These are phyloP conservation scores for Cephus rjabovi DNA, from an alignment of 2,888 invertebrate species.

Conservation along the genomic window DNA sequence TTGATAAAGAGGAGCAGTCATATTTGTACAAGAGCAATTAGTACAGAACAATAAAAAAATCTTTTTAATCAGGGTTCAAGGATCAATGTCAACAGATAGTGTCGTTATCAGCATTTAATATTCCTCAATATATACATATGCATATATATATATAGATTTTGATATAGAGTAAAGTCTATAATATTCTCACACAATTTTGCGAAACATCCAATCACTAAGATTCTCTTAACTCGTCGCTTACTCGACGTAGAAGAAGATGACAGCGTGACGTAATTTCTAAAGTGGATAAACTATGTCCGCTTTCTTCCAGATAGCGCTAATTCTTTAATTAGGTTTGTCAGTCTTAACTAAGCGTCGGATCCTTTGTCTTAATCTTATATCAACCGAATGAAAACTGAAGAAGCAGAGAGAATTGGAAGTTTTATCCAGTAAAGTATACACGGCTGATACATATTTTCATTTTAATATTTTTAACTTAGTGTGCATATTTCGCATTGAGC, in stretches of 20 bases:
- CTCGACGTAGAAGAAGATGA: not conserved
- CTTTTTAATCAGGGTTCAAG: not conserved
- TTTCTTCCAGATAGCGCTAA: constrained; percentile 24
- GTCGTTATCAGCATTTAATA: not conserved
- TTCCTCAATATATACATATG: not conserved
- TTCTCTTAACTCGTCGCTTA: not conserved
- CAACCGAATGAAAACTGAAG: not conserved
- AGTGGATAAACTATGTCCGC: constrained; percentile 41
- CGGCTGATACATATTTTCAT: not conserved
- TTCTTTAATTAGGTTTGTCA: constrained; percentile 34
- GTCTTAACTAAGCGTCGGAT: not conserved
- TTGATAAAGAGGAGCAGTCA: not conserved
- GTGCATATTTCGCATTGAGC: constrained; percentile 39
- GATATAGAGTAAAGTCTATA: not conserved
- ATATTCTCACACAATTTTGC: not conserved
- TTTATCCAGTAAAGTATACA: not conserved
- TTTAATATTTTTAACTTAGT: not conserved
- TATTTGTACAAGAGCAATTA: not conserved
- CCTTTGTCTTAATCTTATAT: not conserved
- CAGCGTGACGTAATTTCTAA: constrained; percentile 40
- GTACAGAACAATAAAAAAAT: not conserved
- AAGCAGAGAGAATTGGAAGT: not conserved
- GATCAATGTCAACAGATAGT: not conserved
- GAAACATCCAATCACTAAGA: not conserved
- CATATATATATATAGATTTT: not conserved